A percentile compares a stretch with the other conserved stretches of the same genome.
Evolutionary conservation across 2,113 vertebrate genomes (phyloP).

Genomic region (Oreochromis spilurus): DNA sequence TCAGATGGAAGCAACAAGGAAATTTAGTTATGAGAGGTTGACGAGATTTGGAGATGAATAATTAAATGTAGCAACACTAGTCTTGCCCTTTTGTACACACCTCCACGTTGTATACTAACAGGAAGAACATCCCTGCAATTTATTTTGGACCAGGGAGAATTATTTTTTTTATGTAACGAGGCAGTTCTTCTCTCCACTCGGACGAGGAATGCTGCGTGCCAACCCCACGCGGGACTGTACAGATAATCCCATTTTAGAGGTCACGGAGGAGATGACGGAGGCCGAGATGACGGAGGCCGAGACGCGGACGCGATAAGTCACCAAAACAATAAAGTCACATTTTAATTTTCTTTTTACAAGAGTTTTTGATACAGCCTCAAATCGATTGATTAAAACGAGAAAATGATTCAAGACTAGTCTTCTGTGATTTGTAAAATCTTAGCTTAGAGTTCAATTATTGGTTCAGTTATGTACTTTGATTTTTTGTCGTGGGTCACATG

Average conservation of each 20-base stretch:
- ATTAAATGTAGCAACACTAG: neutral
- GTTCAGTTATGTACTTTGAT: conserved; percentile 58
- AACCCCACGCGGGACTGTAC: conserved; percentile 11
- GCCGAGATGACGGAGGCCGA: neutral
- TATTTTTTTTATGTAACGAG: conserved; percentile 72
- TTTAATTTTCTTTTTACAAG: conserved; percentile 79
- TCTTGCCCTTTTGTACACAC: neutral
- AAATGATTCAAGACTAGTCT: conserved; percentile 75
- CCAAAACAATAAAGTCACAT: conserved; percentile 60
- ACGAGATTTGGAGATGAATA: neutral
- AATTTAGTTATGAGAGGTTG: neutral
- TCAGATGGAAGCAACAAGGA: neutral
- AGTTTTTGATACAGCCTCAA: conserved; percentile 86
- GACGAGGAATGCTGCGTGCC: neutral
- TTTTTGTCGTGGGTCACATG: conserved; percentile 60
- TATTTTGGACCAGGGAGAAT: conserved; percentile 71
- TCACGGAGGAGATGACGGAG: neutral
- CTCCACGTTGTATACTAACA: neutral
- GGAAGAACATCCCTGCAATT: conserved; percentile 1
- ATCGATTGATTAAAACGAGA: conserved; percentile 78
- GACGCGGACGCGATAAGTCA: neutral
- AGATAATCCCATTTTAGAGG: conserved; percentile 13
- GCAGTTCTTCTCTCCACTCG: conserved; percentile 33
- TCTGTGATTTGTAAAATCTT: conserved; percentile 82
- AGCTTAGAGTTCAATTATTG: conserved; percentile 62